Percentiles rank a stretch among this genome's conserved stretches.
phyloP scores from a whole-genome alignment of 2,888 invertebrate genomes.

The Cerastoderma edule region DNA sequence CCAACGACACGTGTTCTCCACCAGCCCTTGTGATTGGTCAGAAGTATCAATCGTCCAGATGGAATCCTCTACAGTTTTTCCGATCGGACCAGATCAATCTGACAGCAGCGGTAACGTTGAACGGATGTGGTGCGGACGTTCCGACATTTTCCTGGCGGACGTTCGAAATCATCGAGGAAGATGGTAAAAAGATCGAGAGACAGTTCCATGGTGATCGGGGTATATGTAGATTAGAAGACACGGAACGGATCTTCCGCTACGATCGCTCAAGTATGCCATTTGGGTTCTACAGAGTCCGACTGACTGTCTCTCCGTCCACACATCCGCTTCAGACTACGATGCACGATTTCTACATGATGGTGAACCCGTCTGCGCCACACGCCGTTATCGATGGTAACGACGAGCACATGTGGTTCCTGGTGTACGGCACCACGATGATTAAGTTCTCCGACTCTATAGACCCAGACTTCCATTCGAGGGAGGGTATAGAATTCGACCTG shows the following conservation, averaged over 20 bases:
- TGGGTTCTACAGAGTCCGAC: constrained; percentile 74
- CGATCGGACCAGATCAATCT: constrained; percentile 71
- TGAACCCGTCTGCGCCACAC: constrained; percentile 72
- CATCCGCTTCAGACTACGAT: constrained; percentile 60
- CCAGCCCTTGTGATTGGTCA: constrained; percentile 39
- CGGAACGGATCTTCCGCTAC: constrained; percentile 61
- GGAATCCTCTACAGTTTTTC: constrained; percentile 55
- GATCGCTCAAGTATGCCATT: constrained; percentile 68
- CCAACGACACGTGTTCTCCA: constrained; percentile 38
- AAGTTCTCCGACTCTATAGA: constrained; percentile 72
- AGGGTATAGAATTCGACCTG: constrained; percentile 74
- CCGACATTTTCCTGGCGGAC: constrained; percentile 74
- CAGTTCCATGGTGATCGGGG: constrained; percentile 57
- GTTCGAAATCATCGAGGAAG: constrained; percentile 49
- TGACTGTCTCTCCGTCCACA: constrained; percentile 70
- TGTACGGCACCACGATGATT: constrained; percentile 72
- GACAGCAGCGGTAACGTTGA: constrained; percentile 56
- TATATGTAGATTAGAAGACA: constrained; percentile 65
- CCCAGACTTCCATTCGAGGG: constrained; percentile 73
- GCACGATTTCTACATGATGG: constrained; percentile 62
- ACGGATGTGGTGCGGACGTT: constrained; percentile 50
- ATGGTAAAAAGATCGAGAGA: constrained; percentile 65
- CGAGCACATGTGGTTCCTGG: constrained; percentile 68
- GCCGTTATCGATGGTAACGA: constrained; percentile 70
- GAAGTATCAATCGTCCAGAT: constrained; percentile 41